phyloP scores from a whole-genome alignment of 2,888 invertebrate species.

The Rhamphomyia laevipes region DNA sequence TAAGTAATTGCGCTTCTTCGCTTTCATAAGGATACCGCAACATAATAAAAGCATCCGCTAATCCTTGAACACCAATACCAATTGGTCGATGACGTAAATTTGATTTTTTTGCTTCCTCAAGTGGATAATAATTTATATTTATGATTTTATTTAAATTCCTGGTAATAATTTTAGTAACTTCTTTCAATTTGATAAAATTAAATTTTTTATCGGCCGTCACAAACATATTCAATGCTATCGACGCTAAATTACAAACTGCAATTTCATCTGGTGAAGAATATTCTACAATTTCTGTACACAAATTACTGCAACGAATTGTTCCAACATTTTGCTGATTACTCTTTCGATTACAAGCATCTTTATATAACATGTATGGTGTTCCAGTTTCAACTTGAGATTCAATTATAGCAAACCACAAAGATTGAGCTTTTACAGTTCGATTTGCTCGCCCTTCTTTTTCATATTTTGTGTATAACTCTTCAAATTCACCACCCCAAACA shows the following conservation, averaged over 20 bases:
- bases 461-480: constrained; percentile 67
- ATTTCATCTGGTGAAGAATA: constrained; percentile 79
- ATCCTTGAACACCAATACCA: constrained; percentile 85
- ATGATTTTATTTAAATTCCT: constrained; percentile 87
- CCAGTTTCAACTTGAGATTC: constrained; percentile 90
- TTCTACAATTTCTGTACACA: constrained; percentile 91
- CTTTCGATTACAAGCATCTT: constrained; percentile 87
- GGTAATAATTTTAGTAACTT: constrained; percentile 73
- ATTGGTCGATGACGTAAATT: constrained; percentile 72
- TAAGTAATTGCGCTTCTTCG: constrained; percentile 65
- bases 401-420: constrained; percentile 81
- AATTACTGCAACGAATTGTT: constrained; percentile 88
- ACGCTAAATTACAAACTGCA: constrained; percentile 91
- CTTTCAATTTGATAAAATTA: constrained; percentile 70
- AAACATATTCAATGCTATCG: constrained; percentile 85
- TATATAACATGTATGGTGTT: constrained; percentile 87
- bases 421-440: constrained; percentile 60
- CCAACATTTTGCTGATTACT: constrained; percentile 93
- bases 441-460: constrained; percentile 57
- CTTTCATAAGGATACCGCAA: constrained; percentile 85
- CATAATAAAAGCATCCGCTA: constrained; percentile 86
- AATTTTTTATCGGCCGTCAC: constrained; percentile 46
- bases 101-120: constrained; percentile 68
- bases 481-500: constrained; percentile 86
- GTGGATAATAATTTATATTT: constrained; percentile 85